Evolutionary conservation across 1,140 invertebrate genomes (phyloP).

Genomic region (Drosophila subobscura): DNA sequence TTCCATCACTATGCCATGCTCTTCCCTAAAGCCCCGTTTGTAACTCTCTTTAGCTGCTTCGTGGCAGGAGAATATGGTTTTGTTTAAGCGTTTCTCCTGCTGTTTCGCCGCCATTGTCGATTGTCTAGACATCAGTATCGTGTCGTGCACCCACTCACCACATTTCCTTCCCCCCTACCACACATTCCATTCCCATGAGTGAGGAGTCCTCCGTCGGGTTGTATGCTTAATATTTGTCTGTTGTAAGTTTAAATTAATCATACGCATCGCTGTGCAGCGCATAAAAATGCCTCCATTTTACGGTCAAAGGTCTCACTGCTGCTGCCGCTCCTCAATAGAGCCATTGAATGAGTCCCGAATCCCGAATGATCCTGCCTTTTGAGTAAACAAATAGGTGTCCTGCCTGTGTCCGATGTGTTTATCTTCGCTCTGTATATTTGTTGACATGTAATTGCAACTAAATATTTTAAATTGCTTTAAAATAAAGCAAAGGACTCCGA

Average conservation of each 20-base stretch:
- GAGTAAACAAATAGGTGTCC: slow-evolving; percentile 67
- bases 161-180: neutral
- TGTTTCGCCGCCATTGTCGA: slow-evolving; percentile 59
- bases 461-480: slow-evolving; percentile 82
- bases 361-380: slow-evolving; percentile 21
- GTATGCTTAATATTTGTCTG: slow-evolving; percentile 70
- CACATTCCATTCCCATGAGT: neutral
- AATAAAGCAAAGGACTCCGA: slow-evolving; percentile 59
- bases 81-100: slow-evolving; percentile 56
- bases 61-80: too few relatives aligned
- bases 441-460: slow-evolving; percentile 82
- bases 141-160: slow-evolving; percentile 1
- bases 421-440: slow-evolving; percentile 52
- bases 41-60: too few relatives aligned
- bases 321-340: slow-evolving; percentile 33
- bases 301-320: slow-evolving; percentile 32
- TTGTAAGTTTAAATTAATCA: slow-evolving; percentile 73
- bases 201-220: neutral
- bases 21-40: too few relatives aligned
- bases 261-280: slow-evolving; percentile 65
- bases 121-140: slow-evolving; percentile 58
- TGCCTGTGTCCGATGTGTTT: slow-evolving; percentile 32
- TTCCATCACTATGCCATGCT: too few relatives aligned
- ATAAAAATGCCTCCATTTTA: slow-evolving; percentile 36
- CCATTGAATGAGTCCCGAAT: slow-evolving; percentile 10